These are phyloP conservation scores for Peromyscus attwateri DNA, from an alignment of 2,797 vertebrate species.

Conservation along the genomic window DNA sequence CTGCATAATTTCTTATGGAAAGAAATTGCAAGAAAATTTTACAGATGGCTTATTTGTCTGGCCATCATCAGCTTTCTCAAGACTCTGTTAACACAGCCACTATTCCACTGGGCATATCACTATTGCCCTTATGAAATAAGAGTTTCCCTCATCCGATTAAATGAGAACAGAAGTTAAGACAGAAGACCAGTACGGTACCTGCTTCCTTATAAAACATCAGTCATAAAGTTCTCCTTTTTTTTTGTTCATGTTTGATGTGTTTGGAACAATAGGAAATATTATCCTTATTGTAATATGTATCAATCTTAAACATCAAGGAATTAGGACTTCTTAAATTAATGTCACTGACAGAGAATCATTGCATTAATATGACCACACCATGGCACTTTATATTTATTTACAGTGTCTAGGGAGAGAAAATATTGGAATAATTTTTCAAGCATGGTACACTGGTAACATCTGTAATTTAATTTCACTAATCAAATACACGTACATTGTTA, in stretches of 20 bases:
- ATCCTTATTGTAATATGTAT: background rate
- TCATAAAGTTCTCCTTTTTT: background rate
- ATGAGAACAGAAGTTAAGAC: background rate
- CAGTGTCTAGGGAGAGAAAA: background rate
- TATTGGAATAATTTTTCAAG: constrained; percentile 51
- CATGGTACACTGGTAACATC: background rate
- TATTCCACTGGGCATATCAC: constrained; percentile 26
- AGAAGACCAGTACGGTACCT: background rate
- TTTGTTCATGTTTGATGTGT: background rate
- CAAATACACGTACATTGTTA: background rate
- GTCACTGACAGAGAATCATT: background rate
- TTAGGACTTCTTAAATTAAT: background rate
- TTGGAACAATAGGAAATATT: constrained; percentile 30
- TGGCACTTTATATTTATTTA: background rate
- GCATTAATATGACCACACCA: background rate
- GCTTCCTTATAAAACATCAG: background rate
- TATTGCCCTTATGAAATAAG: constrained; percentile 1
- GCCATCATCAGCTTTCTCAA: background rate
- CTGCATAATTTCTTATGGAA: constrained; percentile 29
- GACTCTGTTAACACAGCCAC: background rate
- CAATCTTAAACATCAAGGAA: background rate
- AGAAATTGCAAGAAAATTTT: background rate
- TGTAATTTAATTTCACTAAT: background rate
- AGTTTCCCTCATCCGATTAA: background rate
- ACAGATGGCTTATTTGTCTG: background rate